A percentile compares a stretch with the other conserved stretches of the same genome.
Conservation (phyloP, 2,113 vertebrate species). For the Kryptolebias marmoratus region DNA sequence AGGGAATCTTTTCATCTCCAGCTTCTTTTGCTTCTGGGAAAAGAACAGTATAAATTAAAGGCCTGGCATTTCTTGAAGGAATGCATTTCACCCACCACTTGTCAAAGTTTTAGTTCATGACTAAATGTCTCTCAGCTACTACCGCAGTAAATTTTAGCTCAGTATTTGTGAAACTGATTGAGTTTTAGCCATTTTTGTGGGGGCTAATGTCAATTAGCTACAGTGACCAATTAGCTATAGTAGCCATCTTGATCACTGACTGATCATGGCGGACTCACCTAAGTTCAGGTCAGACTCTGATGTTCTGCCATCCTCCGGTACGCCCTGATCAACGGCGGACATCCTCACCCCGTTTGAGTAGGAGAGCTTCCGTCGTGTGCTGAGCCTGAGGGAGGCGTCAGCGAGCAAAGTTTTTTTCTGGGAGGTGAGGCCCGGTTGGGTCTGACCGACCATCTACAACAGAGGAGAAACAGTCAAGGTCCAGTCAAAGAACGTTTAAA, state of each 20-base stretch:
- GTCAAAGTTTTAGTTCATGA: too few species aligned
- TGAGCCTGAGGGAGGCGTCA: background rate
- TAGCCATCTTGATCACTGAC: background rate
- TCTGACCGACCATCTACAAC: constrained; percentile 49
- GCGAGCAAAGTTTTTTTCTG: constrained; percentile 11
- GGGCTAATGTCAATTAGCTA: too few species aligned
- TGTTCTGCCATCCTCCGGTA: background rate
- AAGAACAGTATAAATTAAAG: background rate
- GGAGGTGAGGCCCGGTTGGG: background rate
- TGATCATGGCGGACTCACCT: constrained; percentile 13
- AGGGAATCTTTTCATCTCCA: background rate
- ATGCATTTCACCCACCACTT: background rate
- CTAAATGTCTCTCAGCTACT: too few species aligned
- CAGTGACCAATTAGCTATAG: too few species aligned
- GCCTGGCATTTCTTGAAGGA: background rate
- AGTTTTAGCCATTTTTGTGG: too few species aligned
- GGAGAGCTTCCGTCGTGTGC: constrained; percentile 52
- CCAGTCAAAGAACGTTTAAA: background rate
- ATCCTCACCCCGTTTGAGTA: constrained; percentile 11
- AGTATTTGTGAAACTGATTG: too few species aligned
- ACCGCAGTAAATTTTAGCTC: too few species aligned
- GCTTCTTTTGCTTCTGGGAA: constrained; percentile 10
- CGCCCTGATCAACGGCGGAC: background rate
- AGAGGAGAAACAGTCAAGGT: background rate
- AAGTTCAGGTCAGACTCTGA: background rate